Percentiles rank a stretch among this genome's conserved stretches.
These are phyloP conservation scores for western clawed frog (Xenopus tropicalis) DNA, from an alignment of 2,113 vertebrate species.

Conservation along the genomic window DNA sequence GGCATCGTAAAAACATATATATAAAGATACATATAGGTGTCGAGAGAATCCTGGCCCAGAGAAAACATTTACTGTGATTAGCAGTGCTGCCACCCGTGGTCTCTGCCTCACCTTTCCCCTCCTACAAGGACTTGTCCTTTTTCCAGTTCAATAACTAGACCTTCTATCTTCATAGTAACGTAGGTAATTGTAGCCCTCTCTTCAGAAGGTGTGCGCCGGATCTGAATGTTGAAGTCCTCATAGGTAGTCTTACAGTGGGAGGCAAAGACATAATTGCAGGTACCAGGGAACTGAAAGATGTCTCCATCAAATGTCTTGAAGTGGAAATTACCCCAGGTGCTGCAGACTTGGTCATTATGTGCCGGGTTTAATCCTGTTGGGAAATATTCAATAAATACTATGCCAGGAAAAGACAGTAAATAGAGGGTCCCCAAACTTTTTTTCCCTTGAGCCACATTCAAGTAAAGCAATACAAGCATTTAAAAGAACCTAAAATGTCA, in stretches of 20 bases:
- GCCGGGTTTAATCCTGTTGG: conserved; percentile 23
- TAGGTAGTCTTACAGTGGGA: conserved; percentile 31
- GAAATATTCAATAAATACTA: background rate
- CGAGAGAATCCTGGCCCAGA: too few relatives aligned
- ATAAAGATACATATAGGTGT: too few relatives aligned
- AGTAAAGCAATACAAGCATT: too few relatives aligned
- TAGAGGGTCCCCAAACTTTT: too few relatives aligned
- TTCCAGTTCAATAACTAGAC: conserved; percentile 31
- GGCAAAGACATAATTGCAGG: conserved; percentile 40
- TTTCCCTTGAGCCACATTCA: too few relatives aligned
- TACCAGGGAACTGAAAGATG: conserved; percentile 39
- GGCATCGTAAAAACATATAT: too few relatives aligned
- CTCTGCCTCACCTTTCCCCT: conserved; percentile 16
- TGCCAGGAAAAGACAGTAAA: too few relatives aligned
- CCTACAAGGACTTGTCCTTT: conserved; percentile 15
- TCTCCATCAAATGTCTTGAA: conserved; percentile 47
- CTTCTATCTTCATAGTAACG: conserved; percentile 35
- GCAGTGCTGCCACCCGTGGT: too few relatives aligned
- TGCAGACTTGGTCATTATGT: conserved; percentile 41
- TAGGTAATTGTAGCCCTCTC: conserved; percentile 15
- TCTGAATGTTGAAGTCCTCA: conserved; percentile 45
- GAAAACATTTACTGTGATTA: too few relatives aligned
- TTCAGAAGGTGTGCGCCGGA: background rate
- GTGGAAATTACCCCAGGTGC: conserved; percentile 42
- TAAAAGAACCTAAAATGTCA: too few relatives aligned